phyloP scores from a whole-genome alignment of 1,140 invertebrate species.

The Leptinotarsa lineolata region DNA sequence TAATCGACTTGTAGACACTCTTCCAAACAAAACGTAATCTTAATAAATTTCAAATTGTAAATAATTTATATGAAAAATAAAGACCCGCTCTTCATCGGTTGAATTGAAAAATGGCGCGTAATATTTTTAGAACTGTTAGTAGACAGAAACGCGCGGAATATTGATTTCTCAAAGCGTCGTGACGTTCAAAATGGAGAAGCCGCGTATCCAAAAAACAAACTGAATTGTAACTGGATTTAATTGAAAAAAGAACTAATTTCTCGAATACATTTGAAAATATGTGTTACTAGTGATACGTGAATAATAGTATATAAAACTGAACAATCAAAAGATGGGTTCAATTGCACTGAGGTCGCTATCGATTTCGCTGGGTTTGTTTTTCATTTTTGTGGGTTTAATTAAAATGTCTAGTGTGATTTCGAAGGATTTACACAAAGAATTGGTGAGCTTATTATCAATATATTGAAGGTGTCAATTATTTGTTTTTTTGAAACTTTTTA shows the following conservation, averaged over 20 bases:
- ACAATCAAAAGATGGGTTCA: slow-evolving; percentile 63
- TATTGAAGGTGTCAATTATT: slow-evolving; percentile 11
- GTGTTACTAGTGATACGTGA: not conserved
- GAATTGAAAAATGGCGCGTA: slow-evolving; percentile 6
- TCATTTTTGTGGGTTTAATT: slow-evolving; percentile 91
- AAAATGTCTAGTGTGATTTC: slow-evolving; percentile 90
- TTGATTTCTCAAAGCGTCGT: slow-evolving; percentile 22
- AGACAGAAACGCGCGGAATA: slow-evolving; percentile 12
- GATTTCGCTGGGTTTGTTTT: slow-evolving; percentile 90
- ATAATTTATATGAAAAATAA: not conserved
- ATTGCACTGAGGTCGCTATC: slow-evolving; percentile 90
- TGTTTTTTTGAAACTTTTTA: slow-evolving; percentile 16
- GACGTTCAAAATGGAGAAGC: slow-evolving; percentile 19
- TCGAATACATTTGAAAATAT: not conserved
- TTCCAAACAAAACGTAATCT: not conserved
- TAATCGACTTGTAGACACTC: not conserved
- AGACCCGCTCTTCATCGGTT: not conserved
- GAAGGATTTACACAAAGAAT: slow-evolving; percentile 94
- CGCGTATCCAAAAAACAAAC: slow-evolving; percentile 19
- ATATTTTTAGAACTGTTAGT: slow-evolving; percentile 14
- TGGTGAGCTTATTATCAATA: slow-evolving; percentile 69
- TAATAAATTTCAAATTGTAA: not conserved
- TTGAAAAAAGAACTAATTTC: not conserved
- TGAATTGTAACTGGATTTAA: not conserved
- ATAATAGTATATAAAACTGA: slow-evolving; percentile 7